Conservation (phyloP, 2,888 invertebrate genomes). For the Oeneis ivallda region DNA sequence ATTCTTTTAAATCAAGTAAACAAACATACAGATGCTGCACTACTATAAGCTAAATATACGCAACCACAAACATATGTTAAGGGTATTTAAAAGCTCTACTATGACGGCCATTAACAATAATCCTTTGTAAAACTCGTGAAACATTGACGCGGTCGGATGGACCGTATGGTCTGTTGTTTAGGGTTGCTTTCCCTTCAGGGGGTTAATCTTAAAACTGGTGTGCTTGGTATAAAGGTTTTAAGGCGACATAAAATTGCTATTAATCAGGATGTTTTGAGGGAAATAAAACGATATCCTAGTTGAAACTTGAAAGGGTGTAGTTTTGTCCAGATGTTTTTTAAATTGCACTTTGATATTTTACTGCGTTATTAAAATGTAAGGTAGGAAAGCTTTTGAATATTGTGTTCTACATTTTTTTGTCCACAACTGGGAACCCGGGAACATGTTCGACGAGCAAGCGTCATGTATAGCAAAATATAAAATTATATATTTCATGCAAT, state of each 20-base stretch:
- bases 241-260: slow-evolving; percentile 56
- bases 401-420: not conserved
- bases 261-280: slow-evolving; percentile 55
- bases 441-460: too few species aligned
- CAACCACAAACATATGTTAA: slow-evolving; percentile 62
- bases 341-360: slow-evolving; percentile 12
- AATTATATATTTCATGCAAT: too few species aligned
- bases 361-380: not conserved
- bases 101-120: slow-evolving; percentile 63
- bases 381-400: not conserved
- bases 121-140: slow-evolving; percentile 62
- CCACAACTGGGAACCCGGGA: too few species aligned
- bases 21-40: not conserved
- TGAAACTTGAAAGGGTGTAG: slow-evolving; percentile 8
- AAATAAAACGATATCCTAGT: slow-evolving; percentile 26
- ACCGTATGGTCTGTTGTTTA: slow-evolving; percentile 42
- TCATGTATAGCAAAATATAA: too few species aligned
- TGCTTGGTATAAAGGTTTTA: slow-evolving; percentile 59
- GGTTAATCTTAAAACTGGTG: slow-evolving; percentile 48
- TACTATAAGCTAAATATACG: slow-evolving; percentile 22
- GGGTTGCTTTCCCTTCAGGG: slow-evolving; percentile 48
- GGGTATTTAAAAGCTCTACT: slow-evolving; percentile 45
- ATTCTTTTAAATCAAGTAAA: too few species aligned
- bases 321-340: slow-evolving; percentile 13
- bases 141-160: slow-evolving; percentile 39